Base-by-base conservation (phyloP, 2,797 vertebrate species). In the Pygocentrus nattereri region DNA sequence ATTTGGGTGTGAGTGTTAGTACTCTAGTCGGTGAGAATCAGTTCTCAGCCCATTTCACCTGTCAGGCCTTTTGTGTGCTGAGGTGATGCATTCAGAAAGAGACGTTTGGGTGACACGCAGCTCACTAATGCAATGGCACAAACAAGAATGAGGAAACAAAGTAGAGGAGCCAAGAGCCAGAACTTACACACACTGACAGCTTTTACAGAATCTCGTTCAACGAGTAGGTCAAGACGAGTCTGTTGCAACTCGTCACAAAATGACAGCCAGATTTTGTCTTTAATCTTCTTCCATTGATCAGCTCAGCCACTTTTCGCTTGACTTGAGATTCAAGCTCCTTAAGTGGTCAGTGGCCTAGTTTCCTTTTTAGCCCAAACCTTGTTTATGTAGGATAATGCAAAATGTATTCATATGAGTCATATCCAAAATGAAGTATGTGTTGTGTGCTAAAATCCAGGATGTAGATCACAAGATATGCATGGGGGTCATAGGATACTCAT, bases 101-200 rank as follows among this genome's bases (percentile, higher is more conserved):
- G 87, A 88, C 84, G 73, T 83, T 69, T 71, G 34, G 74, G 62
- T 54, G 79, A 86, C 80, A 81, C 79, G 23, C 74, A 62, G 30
- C 47, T 79, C 64, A 13, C 34, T 68, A 44, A 68, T 79, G 86
- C 87, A 90, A 89, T 89, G 52, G 81, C 49, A n/a, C 50, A 41
- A 93, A 27, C 25, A 79, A 90, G 96, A 96, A 97, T 95, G 96
- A 96, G 95, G 96, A 97, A 96, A 92, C 91, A 77, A 85, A 79
- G 84, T 31, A 73, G 77, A 68, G 84, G 50, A 68, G 56, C 64
- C 56, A 44, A 80, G 81, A 77, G 34, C 84, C 65, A 52, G 82
- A 85, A 90, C 88, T 89, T 86, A 86, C 88, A 91, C 88, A 91
- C 86, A 5, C 85, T 52, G 62, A 82, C 80, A 69, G 21, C 52